Percentiles rank a stretch among this genome's conserved stretches.
These are phyloP conservation scores for Musca domestica DNA, from an alignment of 1,140 invertebrate genomes.

Conservation along the genomic window DNA sequence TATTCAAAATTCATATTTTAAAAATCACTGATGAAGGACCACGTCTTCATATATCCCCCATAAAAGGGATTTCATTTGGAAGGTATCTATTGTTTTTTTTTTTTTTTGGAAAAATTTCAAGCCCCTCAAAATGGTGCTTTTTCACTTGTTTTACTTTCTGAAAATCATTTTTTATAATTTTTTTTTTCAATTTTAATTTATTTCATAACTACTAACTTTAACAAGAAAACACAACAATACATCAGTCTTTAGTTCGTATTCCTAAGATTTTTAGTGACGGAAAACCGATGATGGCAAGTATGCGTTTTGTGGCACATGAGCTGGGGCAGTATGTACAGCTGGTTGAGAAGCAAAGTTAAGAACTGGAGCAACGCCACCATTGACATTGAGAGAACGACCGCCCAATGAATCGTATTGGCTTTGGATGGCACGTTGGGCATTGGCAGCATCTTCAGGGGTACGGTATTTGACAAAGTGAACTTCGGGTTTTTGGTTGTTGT, in stretches of 20 bases:
- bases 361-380: conserved; percentile 42
- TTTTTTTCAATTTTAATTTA: no score
- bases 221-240: not conserved
- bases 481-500: no score
- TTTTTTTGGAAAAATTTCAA: no score
- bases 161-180: conserved; percentile 2
- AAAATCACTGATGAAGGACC: no score
- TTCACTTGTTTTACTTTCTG: no score
- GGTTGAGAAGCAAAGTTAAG: conserved; percentile 43
- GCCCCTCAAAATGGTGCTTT: no score
- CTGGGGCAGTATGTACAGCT: conserved; percentile 26
- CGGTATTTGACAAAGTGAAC: no score
- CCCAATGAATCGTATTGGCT: conserved; percentile 45
- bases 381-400: conserved; percentile 32
- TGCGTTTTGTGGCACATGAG: not conserved
- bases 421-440: conserved; percentile 41
- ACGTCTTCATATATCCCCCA: no score
- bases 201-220: not conserved
- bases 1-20: no score
- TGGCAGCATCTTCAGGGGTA: no score
- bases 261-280: conserved; percentile 36
- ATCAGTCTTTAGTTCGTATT: not conserved
- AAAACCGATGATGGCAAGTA: conserved; percentile 43
- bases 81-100: no score
- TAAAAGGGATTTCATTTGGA: no score